A percentile compares a stretch with the other conserved stretches of the same genome.
phyloP scores from a whole-genome alignment of 2,888 invertebrate species.

The Colletes collaris region DNA sequence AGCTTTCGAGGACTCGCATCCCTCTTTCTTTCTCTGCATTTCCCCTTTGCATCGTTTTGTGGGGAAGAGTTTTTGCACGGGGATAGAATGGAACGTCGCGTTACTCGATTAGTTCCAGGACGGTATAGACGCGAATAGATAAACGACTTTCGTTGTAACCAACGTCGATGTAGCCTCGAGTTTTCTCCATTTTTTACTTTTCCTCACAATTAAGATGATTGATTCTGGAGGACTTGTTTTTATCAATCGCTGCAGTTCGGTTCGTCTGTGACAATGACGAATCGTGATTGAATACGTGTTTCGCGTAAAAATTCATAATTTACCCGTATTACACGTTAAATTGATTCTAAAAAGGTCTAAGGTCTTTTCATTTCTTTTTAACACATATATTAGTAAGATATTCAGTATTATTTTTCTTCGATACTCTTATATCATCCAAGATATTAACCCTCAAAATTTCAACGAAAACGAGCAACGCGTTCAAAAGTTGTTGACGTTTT shows the following conservation, averaged over 20 bases:
- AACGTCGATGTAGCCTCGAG: slow-evolving; percentile 4
- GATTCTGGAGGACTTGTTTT: not conserved
- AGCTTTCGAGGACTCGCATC: not conserved
- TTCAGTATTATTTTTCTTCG: no score
- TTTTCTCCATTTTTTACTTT: slow-evolving; percentile 5
- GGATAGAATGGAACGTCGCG: not conserved
- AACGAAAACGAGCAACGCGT: no score
- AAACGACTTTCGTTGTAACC: slow-evolving; percentile 19
- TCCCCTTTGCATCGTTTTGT: not conserved
- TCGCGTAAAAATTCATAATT: no score
- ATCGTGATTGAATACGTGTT: no score
- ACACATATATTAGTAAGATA: no score
- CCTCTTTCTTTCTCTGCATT: not conserved
- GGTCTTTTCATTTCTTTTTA: no score
- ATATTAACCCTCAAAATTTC: no score
- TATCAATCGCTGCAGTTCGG: not conserved
- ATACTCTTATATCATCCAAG: no score
- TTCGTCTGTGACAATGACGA: no score
- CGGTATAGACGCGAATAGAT: not conserved
- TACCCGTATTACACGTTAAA: no score
- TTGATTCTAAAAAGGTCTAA: no score
- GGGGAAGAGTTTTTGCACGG: slow-evolving; percentile 21
- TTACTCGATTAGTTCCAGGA: slow-evolving; percentile 4
- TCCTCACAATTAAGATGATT: slow-evolving; percentile 7
- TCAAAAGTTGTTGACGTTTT: no score